Percentiles rank a stretch among this genome's conserved stretches.
Conservation (phyloP, 23 tunicate species). For the Aplidium turbinatum region DNA sequence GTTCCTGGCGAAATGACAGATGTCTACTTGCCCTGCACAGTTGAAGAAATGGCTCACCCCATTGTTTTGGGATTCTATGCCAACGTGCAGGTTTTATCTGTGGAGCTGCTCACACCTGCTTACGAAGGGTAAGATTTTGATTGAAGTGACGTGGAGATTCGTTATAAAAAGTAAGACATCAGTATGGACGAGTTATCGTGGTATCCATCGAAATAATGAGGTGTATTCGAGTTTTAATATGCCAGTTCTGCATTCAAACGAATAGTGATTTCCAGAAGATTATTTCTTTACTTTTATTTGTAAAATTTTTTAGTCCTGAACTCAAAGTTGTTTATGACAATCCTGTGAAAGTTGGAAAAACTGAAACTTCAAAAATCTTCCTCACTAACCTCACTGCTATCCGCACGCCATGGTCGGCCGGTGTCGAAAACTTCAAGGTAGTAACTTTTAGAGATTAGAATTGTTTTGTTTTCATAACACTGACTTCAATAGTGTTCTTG, state of each 20-base stretch:
- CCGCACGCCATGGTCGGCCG: slow-evolving; percentile 72
- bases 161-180: too few species aligned
- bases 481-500: neutral
- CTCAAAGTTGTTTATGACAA: slow-evolving; percentile 49
- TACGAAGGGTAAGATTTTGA: slow-evolving; percentile 61
- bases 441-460: neutral
- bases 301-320: slow-evolving; percentile 17
- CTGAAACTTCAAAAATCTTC: slow-evolving; percentile 34
- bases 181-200: too few species aligned
- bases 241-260: too few species aligned
- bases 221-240: too few species aligned
- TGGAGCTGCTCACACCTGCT: slow-evolving; percentile 56
- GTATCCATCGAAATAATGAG: too few species aligned
- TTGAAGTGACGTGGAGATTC: too few species aligned
- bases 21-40: slow-evolving; percentile 64
- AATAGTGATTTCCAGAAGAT: too few species aligned
- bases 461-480: neutral
- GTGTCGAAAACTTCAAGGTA: slow-evolving; percentile 53
- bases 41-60: slow-evolving; percentile 66
- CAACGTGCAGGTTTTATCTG: slow-evolving; percentile 37
- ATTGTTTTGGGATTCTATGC: slow-evolving; percentile 70
- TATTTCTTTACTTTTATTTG: too few species aligned
- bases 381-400: slow-evolving; percentile 86
- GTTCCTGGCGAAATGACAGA: slow-evolving; percentile 57
- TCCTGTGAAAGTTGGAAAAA: slow-evolving; percentile 41